These are phyloP conservation scores for Cryptops parisi DNA, from an alignment of 2,888 invertebrate species.

Conservation along the genomic window DNA sequence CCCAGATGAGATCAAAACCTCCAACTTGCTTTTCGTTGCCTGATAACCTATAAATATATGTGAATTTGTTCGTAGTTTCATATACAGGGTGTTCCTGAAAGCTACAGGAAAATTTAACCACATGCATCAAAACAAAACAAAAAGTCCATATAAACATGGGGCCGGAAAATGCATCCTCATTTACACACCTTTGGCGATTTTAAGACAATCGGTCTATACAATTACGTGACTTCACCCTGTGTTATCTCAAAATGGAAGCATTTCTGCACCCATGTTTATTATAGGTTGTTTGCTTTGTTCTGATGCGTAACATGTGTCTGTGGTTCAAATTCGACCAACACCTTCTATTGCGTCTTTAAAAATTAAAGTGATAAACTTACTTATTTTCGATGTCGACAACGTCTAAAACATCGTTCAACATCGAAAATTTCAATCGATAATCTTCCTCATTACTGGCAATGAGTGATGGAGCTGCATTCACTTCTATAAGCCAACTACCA, in stretches of 20 bases:
- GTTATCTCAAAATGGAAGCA: no score
- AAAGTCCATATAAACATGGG: neutral
- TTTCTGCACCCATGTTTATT: no score
- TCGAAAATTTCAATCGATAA: conserved; percentile 42
- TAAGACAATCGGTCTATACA: no score
- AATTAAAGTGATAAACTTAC: conserved; percentile 20
- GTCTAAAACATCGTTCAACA: conserved; percentile 43
- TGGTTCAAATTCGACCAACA: no score
- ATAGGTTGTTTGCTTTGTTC: no score
- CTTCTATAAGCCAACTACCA: conserved; percentile 41
- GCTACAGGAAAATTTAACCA: neutral
- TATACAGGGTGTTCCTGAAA: no score
- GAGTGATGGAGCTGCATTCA: conserved; percentile 46
- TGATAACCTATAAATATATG: conserved; percentile 30
- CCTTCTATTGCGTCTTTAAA: no score
- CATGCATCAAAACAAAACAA: neutral
- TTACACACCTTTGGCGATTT: no score
- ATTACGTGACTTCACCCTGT: no score
- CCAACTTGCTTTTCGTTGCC: conserved; percentile 43
- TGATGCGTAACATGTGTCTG: no score
- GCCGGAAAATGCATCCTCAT: no score
- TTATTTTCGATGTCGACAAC: conserved; percentile 42
- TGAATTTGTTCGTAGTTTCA: no score
- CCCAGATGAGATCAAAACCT: conserved; percentile 44
- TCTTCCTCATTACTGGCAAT: conserved; percentile 45